Percentiles rank a stretch among this genome's conserved stretches.
phyloP scores from a whole-genome alignment of 2,888 invertebrate species.

The Epirrhoe tristata region DNA sequence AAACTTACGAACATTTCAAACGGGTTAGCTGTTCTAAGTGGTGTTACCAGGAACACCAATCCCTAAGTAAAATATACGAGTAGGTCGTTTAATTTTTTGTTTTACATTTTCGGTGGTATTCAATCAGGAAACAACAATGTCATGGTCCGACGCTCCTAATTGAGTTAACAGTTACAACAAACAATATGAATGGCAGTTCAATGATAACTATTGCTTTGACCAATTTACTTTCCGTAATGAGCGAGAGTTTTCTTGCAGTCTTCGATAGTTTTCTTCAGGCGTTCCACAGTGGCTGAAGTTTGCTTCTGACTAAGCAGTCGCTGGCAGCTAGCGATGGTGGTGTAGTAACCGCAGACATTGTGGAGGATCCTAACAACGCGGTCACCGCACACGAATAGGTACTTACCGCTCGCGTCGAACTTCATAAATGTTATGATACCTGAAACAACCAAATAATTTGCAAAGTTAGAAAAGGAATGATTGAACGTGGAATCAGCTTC shows the following conservation, averaged over 20 bases:
- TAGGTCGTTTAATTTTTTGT: no score
- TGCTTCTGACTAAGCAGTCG: conserved; percentile 83
- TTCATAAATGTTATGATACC: conserved; percentile 88
- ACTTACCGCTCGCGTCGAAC: conserved; percentile 91
- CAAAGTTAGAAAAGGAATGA: neutral
- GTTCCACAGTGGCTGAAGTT: conserved; percentile 91
- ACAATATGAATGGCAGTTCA: conserved; percentile 8
- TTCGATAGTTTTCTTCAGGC: conserved; percentile 88
- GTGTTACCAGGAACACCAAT: no score
- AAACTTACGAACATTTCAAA: no score
- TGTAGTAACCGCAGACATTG: conserved; percentile 85
- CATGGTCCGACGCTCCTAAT: neutral
- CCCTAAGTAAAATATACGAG: no score
- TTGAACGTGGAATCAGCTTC: no score
- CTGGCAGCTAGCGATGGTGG: conserved; percentile 70
- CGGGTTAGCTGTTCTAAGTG: no score
- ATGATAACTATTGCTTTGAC: conserved; percentile 7
- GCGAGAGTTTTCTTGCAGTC: conserved; percentile 83
- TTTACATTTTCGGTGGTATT: neutral
- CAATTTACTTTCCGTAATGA: conserved; percentile 64
- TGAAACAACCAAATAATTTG: conserved; percentile 59
- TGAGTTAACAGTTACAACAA: neutral
- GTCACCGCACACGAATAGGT: conserved; percentile 90
- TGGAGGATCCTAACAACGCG: conserved; percentile 91
- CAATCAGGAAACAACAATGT: neutral